Evolutionary conservation across 2,113 vertebrate genomes (phyloP).

Genomic region (Coryphaenoides rupestris): DNA sequence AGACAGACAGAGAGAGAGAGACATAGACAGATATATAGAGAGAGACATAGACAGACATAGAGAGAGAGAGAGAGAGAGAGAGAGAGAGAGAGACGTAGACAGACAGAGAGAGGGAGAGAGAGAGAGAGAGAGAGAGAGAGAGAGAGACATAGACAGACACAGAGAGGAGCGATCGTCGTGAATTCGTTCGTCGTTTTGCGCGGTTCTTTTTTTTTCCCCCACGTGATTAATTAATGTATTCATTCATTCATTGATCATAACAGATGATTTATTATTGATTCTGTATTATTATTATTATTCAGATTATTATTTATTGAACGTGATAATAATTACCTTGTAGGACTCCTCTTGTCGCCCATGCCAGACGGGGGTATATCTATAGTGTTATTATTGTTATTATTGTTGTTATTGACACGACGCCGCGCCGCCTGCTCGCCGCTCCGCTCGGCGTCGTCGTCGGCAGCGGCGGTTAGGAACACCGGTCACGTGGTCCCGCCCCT

Average conservation of each 20-base stretch:
- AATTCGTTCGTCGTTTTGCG: too few relatives aligned
- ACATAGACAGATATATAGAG: constrained; percentile 32
- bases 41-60: too few relatives aligned
- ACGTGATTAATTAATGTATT: too few relatives aligned
- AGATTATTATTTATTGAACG: constrained; percentile 24
- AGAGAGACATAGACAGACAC: too few relatives aligned
- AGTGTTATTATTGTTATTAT: constrained; percentile 51
- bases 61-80: too few relatives aligned
- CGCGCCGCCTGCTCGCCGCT: constrained; percentile 77
- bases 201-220: constrained; percentile 25
- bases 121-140: constrained; percentile 27
- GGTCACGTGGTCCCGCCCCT: constrained; percentile 86
- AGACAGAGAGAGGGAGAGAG: constrained; percentile 22
- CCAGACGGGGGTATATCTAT: constrained; percentile 61
- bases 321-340: constrained; percentile 82
- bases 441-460: constrained; percentile 89
- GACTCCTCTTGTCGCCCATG: constrained; percentile 99
- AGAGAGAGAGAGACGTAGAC: too few relatives aligned
- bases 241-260: too few relatives aligned
- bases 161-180: constrained; percentile 46
- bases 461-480: constrained; percentile 77
- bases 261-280: too few relatives aligned
- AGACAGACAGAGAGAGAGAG: too few relatives aligned
- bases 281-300: too few relatives aligned
- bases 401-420: constrained; percentile 61